Evolutionary conservation across 2,888 invertebrate species (phyloP).

Genomic region (Pyrocoelia pectoralis): DNA sequence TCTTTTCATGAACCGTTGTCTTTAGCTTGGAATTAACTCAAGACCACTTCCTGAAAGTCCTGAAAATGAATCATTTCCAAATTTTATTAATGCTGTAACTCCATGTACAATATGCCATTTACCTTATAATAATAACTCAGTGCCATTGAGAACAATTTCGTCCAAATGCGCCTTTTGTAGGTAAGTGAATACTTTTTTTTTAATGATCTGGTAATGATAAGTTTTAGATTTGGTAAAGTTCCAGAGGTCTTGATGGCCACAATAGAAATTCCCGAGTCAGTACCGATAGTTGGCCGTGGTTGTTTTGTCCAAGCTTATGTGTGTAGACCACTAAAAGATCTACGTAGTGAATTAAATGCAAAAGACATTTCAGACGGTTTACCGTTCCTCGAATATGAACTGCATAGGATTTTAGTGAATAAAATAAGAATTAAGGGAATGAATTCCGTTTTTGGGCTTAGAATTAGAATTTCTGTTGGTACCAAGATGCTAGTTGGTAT

Average conservation of each 20-base stretch:
- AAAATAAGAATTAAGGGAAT: conserved; percentile 93
- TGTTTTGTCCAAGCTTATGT: conserved; percentile 78
- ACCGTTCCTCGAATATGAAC: conserved; percentile 95
- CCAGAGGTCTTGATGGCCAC: conserved; percentile 92
- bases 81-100: conserved; percentile 25
- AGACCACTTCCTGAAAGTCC: conserved; percentile 55
- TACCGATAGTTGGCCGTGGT: conserved; percentile 76
- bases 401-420: conserved; percentile 89
- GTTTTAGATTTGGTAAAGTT: conserved; percentile 77
- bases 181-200: conserved; percentile 53
- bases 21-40: conserved; percentile 36
- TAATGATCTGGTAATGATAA: neutral
- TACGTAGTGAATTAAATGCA: conserved; percentile 85
- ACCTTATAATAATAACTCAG: conserved; percentile 78
- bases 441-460: conserved; percentile 91
- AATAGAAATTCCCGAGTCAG: conserved; percentile 80
- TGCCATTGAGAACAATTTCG: conserved; percentile 78
- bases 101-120: conserved; percentile 66
- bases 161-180: conserved; percentile 77
- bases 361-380: conserved; percentile 94
- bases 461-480: conserved; percentile 76
- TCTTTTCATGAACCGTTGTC: conserved; percentile 14
- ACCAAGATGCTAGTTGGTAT: conserved; percentile 88
- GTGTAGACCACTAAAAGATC: conserved; percentile 78
- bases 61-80: conserved; percentile 46